Evolutionary conservation across 2,888 invertebrate species (phyloP), one percentile per base, ranked within the genome.

Genomic region (Tholera decimalis): DNA sequence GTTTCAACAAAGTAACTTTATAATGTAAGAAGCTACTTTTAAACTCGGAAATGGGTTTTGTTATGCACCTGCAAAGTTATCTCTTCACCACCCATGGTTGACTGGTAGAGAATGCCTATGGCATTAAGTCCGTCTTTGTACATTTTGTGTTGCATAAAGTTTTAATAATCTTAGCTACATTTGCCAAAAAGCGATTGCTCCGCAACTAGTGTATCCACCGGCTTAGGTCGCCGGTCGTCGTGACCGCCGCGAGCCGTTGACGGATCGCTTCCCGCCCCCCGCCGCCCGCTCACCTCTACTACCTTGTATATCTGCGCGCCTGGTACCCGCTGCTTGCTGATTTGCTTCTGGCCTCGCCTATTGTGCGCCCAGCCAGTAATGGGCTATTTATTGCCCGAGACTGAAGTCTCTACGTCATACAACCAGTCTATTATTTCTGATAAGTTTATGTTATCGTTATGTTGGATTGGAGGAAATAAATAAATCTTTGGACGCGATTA

Each of bases 201-300:
- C 18, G 35, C 41, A 44, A 49, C 50, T 39, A 9, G 63, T 83
- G 77, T 86, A 85, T 60, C 55, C 76, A 59, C 71, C 57, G 67
- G 82, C 79, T 88, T 83, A 89, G 85, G 84, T 80, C 83, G 82
- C 73, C 78, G 78, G 83, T 79, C 84, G 88, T 90, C 94, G 94
- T 94, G 94, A 94, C 79, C 84, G 94, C 93, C 94, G 88, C 92
- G 85, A 93, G 94, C 92, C 89, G 89, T 89, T 89, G 92, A 91
- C 91, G 89, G 88, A 89, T 89, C 83, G 83, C 80, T 83, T 77
- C 72, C 69, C 68, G 61, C 56, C 73, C 74, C 74, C 77, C 83
- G 73, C 78, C 57, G 57, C 59, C 77, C 85, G 72, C 80, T 62
- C 63, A 24, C 54, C 82, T 75, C 73, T 70, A 76, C 85, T 80